Evolutionary conservation across 64 coral and sea anemone genomes (phyloP), one percentile per base, ranked within the genome.

Genomic region (Stylophora pistillata): DNA sequence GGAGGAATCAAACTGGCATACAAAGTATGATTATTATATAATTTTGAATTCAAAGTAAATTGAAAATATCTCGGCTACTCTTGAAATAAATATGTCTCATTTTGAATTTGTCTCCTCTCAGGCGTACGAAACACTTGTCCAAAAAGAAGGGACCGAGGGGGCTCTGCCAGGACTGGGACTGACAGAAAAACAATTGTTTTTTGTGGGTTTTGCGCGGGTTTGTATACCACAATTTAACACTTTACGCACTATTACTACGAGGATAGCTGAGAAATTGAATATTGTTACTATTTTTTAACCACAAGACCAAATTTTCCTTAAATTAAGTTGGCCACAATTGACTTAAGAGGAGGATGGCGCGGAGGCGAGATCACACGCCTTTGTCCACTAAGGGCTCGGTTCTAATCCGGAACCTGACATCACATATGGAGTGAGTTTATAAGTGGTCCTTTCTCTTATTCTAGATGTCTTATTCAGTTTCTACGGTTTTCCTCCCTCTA

Each of bases 181-280:
- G 13, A 92, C 78, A 30, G 93, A 87, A 30, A 88, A 94, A 21
- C 93, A 94, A 55, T 65, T 94, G 15, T 94, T 94, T 57, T 94
- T 92, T 64, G 90, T 96, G 5, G 94, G 94, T 13, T 96, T 96
- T 81, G 90, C 94, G 17, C 64, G 83, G 90, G 94, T 96, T 21
- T 17, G 86, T 76, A 69, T 53, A 23, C 37, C 37, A 47, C 37
- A 47, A 7, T 47, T 47, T 4, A 47, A 47, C 37, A 4, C 37
- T 47, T 47, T 47, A 47, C 37, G 37, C 37, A 47, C 37, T 47
- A 47, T 47, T 27, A 71, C 20, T 25, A 28, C 15, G 11, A 23
- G 66, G 6, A 0, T 71, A 27, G 25, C 66, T 26, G 20, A 27
- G 20, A 1, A 27, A 47, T 47, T 7, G 37, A 47, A 7, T 47